These are phyloP conservation scores for Apodemia mormo DNA, from an alignment of 2,888 invertebrate species.

Conservation along the genomic window DNA sequence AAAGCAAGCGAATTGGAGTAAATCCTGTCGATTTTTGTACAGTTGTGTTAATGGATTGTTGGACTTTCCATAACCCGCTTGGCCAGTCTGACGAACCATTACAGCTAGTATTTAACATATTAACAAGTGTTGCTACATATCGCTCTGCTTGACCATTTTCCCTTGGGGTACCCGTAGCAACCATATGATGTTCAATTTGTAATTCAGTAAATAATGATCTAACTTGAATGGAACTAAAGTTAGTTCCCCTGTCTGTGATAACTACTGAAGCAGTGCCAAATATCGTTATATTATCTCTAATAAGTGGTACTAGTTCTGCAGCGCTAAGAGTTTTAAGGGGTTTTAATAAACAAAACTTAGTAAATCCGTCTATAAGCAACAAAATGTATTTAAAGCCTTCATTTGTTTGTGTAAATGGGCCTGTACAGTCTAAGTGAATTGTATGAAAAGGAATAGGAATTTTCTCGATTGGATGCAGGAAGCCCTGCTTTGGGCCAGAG, in stretches of 20 bases:
- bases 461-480: slow-evolving; percentile 36
- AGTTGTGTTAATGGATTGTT: slow-evolving; percentile 5
- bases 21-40: slow-evolving; percentile 12
- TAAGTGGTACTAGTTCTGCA: slow-evolving; percentile 34
- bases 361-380: no score
- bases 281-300: slow-evolving; percentile 38
- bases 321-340: slow-evolving; percentile 38
- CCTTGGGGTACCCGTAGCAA: slow-evolving; percentile 17
- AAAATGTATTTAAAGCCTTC: no score
- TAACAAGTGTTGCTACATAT: no score
- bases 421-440: slow-evolving; percentile 16
- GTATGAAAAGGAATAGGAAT: slow-evolving; percentile 42
- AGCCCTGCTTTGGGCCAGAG: no score
- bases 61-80: slow-evolving; percentile 1
- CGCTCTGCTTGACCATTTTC: no score
- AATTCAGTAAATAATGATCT: slow-evolving; percentile 28
- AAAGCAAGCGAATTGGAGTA: background rate
- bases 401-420: no score
- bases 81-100: slow-evolving; percentile 15
- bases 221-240: slow-evolving; percentile 30
- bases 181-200: slow-evolving; percentile 34
- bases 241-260: slow-evolving; percentile 34
- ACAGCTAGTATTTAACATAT: no score
- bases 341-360: slow-evolving; percentile 41
- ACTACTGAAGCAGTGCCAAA: slow-evolving; percentile 19